Percentiles rank a stretch among this genome's conserved stretches.
phyloP scores from a whole-genome alignment of 2,797 vertebrate species.

The Myoxocephalus aenaeus region DNA sequence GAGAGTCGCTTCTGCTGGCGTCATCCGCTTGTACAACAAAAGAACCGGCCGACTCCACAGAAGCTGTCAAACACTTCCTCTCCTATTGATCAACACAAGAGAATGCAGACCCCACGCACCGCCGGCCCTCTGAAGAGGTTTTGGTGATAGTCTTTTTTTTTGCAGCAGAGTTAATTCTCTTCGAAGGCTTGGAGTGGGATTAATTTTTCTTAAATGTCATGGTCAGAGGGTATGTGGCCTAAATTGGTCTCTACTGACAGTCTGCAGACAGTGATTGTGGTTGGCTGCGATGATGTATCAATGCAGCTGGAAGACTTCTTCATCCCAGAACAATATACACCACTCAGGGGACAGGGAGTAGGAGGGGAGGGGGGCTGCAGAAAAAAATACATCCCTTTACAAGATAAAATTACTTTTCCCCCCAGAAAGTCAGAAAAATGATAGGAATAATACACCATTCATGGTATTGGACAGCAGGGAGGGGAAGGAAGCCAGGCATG shows the following conservation, averaged over 20 bases:
- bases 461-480: slow-evolving; percentile 68
- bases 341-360: slow-evolving; percentile 57
- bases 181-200: slow-evolving; percentile 60
- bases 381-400: slow-evolving; percentile 73
- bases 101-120: slow-evolving; percentile 21
- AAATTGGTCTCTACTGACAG: slow-evolving; percentile 76
- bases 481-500: slow-evolving; percentile 51
- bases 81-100: slow-evolving; percentile 50
- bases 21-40: slow-evolving; percentile 29
- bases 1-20: slow-evolving; percentile 13
- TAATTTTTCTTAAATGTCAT: slow-evolving; percentile 75
- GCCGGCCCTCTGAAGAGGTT: slow-evolving; percentile 13
- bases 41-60: slow-evolving; percentile 23
- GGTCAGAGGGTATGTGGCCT: slow-evolving; percentile 70
- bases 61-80: slow-evolving; percentile 52
- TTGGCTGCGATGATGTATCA: slow-evolving; percentile 80
- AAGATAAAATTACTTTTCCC: slow-evolving; percentile 84
- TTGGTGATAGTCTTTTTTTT: slow-evolving; percentile 41
- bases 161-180: slow-evolving; percentile 54
- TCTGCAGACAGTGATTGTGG: slow-evolving; percentile 66
- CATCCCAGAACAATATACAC: slow-evolving; percentile 71
- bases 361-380: slow-evolving; percentile 18
- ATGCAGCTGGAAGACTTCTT: slow-evolving; percentile 68
- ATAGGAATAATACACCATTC: slow-evolving; percentile 81
- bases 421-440: slow-evolving; percentile 79